Evolutionary conservation across 1,140 invertebrate genomes (phyloP).

Genomic region (Aphaenogaster rudis): DNA sequence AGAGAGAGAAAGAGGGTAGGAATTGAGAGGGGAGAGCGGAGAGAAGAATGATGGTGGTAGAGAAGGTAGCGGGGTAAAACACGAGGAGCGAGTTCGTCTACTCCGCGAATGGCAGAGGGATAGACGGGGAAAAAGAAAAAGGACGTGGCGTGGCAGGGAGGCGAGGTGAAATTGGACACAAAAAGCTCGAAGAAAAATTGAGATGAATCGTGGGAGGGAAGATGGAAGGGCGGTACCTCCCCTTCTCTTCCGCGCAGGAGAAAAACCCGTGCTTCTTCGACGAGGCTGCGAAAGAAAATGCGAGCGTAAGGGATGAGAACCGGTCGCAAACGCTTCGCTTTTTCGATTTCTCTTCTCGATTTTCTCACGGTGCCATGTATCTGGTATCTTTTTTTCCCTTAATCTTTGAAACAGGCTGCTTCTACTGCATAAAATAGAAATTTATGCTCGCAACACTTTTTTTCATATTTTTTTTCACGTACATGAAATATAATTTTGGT

Average conservation of each 20-base stretch:
- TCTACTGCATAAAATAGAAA: not conserved
- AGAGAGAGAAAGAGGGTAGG: constrained; percentile 37
- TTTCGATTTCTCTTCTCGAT: constrained; percentile 34
- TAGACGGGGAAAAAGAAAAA: constrained; percentile 74
- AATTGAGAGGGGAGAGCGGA: constrained; percentile 59
- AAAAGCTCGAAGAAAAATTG: constrained; percentile 84
- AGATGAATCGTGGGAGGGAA: constrained; percentile 81
- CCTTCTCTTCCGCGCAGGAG: constrained; percentile 11
- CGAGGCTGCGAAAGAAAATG: constrained; percentile 71
- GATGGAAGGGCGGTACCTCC: constrained; percentile 70
- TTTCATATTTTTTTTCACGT: no score
- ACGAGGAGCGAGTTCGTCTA: constrained; percentile 65
- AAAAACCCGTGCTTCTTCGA: constrained; percentile 72
- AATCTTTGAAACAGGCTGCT: constrained; percentile 9
- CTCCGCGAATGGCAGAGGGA: constrained; percentile 64
- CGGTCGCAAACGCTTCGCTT: constrained; percentile 52
- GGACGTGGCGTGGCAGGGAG: constrained; percentile 69
- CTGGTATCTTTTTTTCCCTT: not conserved
- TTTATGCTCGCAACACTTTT: not conserved
- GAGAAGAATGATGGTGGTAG: constrained; percentile 48
- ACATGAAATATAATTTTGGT: not conserved
- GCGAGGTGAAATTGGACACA: constrained; percentile 78
- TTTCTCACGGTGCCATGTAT: not conserved
- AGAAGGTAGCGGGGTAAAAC: constrained; percentile 45
- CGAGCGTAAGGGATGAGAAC: constrained; percentile 66